phyloP scores from a whole-genome alignment of 2,797 vertebrate species.

The Telmatherina bonti region DNA sequence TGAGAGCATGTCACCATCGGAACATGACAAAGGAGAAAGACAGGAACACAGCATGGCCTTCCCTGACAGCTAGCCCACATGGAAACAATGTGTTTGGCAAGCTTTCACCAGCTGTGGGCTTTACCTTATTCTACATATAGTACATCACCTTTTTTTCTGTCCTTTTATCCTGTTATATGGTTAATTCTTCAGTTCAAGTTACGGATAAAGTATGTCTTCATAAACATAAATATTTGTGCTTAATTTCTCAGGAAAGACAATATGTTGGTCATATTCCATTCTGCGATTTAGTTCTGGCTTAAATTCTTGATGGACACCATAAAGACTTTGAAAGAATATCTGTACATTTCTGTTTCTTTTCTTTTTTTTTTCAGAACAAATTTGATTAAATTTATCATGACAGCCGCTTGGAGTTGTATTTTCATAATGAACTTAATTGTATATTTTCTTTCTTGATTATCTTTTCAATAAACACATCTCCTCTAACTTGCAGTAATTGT shows the following conservation, averaged over 20 bases:
- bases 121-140: slow-evolving; percentile 18
- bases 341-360: not conserved
- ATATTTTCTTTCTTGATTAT: slow-evolving; percentile 35
- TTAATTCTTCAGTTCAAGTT: not conserved
- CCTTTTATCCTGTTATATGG: slow-evolving; percentile 28
- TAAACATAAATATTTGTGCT: slow-evolving; percentile 17
- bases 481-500: slow-evolving; percentile 37
- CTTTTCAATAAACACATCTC: slow-evolving; percentile 32
- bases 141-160: slow-evolving; percentile 13
- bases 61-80: slow-evolving; percentile 43
- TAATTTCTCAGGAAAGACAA: slow-evolving; percentile 8
- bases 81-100: slow-evolving; percentile 61
- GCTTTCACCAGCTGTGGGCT: slow-evolving; percentile 13
- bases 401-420: slow-evolving; percentile 19
- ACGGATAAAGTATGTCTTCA: not conserved
- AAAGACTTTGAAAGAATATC: not conserved
- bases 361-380: not conserved
- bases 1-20: slow-evolving; percentile 61
- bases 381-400: slow-evolving; percentile 13
- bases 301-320: not conserved
- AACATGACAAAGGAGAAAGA: slow-evolving; percentile 62
- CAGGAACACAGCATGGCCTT: slow-evolving; percentile 62
- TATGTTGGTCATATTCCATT: not conserved
- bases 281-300: not conserved
- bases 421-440: slow-evolving; percentile 11